Conservation (phyloP, 2,113 vertebrate species). For the Oxyura jamaicensis region DNA sequence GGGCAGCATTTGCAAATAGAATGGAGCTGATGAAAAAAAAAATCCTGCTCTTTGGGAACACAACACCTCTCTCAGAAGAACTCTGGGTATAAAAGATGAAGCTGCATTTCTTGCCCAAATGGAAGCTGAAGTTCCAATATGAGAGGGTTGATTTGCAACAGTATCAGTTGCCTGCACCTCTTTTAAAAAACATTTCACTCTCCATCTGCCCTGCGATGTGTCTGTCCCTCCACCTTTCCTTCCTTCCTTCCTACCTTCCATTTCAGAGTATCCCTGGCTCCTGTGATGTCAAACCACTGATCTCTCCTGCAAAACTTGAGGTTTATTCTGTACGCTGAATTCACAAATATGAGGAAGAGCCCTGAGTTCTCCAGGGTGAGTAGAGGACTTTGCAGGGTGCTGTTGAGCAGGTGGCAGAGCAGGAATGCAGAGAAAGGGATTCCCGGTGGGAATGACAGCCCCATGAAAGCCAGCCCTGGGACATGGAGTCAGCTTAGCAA, state of each 20-base stretch:
- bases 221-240: not conserved
- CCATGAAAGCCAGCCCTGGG: too few relatives aligned
- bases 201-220: not conserved
- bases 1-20: not conserved
- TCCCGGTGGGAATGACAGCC: not conserved
- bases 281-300: not conserved
- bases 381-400: not conserved
- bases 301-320: not conserved
- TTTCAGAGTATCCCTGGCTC: not conserved
- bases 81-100: not conserved
- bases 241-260: not conserved
- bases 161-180: not conserved
- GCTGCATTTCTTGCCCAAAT: not conserved
- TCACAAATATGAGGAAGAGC: not conserved
- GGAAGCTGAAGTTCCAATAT: not conserved
- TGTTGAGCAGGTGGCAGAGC: not conserved
- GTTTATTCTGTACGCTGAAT: not conserved
- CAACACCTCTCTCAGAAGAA: not conserved
- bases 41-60: slow-evolving; percentile 15
- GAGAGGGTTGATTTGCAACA: not conserved
- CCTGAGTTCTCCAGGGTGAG: not conserved
- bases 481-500: not conserved
- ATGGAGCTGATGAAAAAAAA: not conserved
- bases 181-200: not conserved
- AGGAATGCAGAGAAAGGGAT: not conserved